These are phyloP conservation scores for Erpetoichthys calabaricus DNA, from an alignment of 2,797 vertebrate genomes.

Conservation along the genomic window DNA sequence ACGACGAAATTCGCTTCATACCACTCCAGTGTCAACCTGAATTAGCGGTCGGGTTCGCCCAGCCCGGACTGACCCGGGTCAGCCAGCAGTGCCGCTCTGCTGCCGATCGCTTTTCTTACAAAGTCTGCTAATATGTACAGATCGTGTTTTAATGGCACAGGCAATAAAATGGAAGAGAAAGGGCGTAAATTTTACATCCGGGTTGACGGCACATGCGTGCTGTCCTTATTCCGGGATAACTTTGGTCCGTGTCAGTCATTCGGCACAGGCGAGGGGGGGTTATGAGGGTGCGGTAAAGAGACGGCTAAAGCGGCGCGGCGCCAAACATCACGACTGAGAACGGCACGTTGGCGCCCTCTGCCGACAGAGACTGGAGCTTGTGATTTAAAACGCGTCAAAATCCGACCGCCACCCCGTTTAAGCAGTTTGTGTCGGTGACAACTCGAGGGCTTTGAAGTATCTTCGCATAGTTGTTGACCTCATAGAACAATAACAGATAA, in stretches of 20 bases:
- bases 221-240: slow-evolving; percentile 78
- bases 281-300: too few species aligned
- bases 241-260: slow-evolving; percentile 62
- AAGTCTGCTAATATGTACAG: background rate
- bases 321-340: background rate
- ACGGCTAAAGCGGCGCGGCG: slow-evolving; percentile 6
- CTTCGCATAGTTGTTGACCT: too few species aligned
- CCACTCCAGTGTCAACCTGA: too few species aligned
- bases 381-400: too few species aligned
- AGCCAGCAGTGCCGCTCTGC: slow-evolving; percentile 2
- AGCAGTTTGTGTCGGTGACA: too few species aligned
- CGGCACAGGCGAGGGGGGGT: slow-evolving; percentile 14
- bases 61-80: slow-evolving; percentile 25
- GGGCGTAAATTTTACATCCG: slow-evolving; percentile 57
- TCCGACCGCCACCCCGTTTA: too few species aligned
- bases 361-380: background rate
- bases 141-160: slow-evolving; percentile 6
- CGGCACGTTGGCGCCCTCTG: slow-evolving; percentile 10
- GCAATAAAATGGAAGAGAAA: slow-evolving; percentile 18
- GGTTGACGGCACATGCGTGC: slow-evolving; percentile 78
- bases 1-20: too few species aligned
- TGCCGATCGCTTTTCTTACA: background rate
- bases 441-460: too few species aligned
- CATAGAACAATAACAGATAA: too few species aligned
- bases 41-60: background rate